Evolutionary conservation across 2,113 vertebrate genomes (phyloP), one percentile per base, ranked within the genome.

Genomic region (Stomatorhinus ivindoensis): DNA sequence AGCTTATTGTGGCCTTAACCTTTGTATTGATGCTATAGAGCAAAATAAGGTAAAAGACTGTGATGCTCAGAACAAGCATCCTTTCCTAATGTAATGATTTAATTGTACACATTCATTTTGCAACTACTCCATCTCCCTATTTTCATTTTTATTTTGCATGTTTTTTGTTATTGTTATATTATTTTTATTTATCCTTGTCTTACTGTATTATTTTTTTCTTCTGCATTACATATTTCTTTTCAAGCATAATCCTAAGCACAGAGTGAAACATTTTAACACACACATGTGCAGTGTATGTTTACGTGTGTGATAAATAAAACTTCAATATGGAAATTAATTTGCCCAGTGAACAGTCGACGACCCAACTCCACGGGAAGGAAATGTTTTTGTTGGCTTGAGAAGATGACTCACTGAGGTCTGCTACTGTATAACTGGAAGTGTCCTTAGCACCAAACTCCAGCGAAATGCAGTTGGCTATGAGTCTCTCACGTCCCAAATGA

Each of bases 401-500:
- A 8, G 35, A 42, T 42, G 73, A 80, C 15, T 80, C 73, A 80
- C 73, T 42, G 73, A 35, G 5, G 73, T 80, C 73, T 80, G 73
- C 35, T 80, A 80, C 73, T 80, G 73, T 42, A 80, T 42, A 80
- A 42, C 35, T 42, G 73, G 8, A 39, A 39, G 73, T 21, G 73
- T 80, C 73, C 4, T 39, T 80, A 39, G 73, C 73, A 42, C 5
- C 15, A 19, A 39, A 35, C 35, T 69, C 27, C 10, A 69, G 61
- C 6, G 11, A 80, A 42, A 80, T 17, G 31, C 31, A 80, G 31
- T 39, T 80, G 73, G 73, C 73, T 80, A 35, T 84, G 83, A 90
- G 61, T 84, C 61, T 84, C 83, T 58, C 90, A 84, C 86, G 87
- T 89, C 89, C 82, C 88, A 21, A 87, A 90, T 90, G 86, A 87